A percentile compares a stretch with the other conserved stretches of the same genome.
phyloP scores from a whole-genome alignment of 1,140 invertebrate genomes.

The Trichomalopsis sarcophagae region DNA sequence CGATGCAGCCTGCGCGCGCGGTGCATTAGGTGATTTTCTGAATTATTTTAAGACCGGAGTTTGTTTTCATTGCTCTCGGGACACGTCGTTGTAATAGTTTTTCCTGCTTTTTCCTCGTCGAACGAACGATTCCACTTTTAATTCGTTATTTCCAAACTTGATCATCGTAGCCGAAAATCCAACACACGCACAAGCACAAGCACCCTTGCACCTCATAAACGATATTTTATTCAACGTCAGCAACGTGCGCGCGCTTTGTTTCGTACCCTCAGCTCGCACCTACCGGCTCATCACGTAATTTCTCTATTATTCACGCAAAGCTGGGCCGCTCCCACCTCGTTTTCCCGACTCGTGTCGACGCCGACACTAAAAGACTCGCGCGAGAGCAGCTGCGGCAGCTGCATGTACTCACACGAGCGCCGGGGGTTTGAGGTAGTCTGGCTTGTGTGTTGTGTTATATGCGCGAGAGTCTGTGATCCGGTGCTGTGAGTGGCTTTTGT shows the following conservation, averaged over 20 bases:
- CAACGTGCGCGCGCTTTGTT: background rate
- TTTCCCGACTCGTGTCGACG: slow-evolving; percentile 8
- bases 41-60: background rate
- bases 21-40: background rate
- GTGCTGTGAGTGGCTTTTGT: background rate
- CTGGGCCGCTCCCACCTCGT: background rate
- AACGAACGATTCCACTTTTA: too few species aligned
- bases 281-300: slow-evolving; percentile 23
- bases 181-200: background rate
- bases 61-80: background rate
- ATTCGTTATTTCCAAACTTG: too few species aligned
- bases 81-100: background rate
- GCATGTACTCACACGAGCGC: background rate
- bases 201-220: background rate
- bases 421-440: background rate
- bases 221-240: background rate
- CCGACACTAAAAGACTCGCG: background rate
- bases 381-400: background rate
- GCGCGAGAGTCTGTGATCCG: background rate
- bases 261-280: background rate
- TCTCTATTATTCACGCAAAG: slow-evolving; percentile 36
- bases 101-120: background rate
- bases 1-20: too few species aligned
- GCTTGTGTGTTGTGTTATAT: background rate
- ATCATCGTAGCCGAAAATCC: background rate